Percentiles rank a stretch among this genome's conserved stretches.
phyloP scores from a whole-genome alignment of 2,113 vertebrate species.

The Empidonax traillii region DNA sequence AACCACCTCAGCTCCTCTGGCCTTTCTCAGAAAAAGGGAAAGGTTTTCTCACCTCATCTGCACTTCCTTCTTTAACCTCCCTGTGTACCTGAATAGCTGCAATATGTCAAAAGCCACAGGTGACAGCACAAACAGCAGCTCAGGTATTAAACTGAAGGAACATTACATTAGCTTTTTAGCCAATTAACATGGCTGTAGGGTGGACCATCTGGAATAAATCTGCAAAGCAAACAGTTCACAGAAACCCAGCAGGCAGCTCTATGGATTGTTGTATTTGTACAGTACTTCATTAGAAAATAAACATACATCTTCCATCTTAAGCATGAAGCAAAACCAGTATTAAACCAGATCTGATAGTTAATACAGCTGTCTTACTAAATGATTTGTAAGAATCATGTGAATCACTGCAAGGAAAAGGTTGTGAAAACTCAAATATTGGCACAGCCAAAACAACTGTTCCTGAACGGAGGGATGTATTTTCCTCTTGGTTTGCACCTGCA shows the following conservation, averaged over 20 bases:
- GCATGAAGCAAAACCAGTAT: background rate
- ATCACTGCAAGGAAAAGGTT: background rate
- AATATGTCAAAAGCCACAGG: background rate
- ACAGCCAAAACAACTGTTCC: background rate
- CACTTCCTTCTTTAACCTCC: background rate
- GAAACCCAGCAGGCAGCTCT: conserved; percentile 8
- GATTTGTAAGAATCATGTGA: background rate
- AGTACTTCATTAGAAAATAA: conserved; percentile 8
- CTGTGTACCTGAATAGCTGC: background rate
- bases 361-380: background rate
- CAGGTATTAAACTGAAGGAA: conserved; percentile 11
- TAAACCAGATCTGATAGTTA: background rate
- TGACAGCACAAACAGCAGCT: background rate
- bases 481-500: background rate
- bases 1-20: background rate
- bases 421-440: background rate
- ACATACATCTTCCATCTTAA: background rate
- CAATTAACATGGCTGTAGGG: conserved; percentile 18
- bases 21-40: background rate
- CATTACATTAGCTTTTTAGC: conserved; percentile 4
- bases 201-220: conserved; percentile 29
- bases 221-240: background rate
- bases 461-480: background rate
- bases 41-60: background rate
- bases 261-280: background rate